Conservation (phyloP, 1,140 invertebrate species). For the Halictus rubicundus region DNA sequence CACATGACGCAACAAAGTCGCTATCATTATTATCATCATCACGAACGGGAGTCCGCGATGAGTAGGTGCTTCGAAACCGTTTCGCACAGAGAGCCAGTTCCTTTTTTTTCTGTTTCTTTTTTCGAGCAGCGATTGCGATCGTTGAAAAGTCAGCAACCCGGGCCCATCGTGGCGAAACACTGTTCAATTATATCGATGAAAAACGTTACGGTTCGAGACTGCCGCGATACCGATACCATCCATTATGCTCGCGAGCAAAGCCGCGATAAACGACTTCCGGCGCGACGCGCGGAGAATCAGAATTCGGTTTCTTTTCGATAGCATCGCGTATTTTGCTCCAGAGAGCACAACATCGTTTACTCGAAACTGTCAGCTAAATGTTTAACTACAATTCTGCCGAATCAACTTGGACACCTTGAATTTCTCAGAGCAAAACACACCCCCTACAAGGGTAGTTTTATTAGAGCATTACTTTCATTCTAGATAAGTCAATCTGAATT, state of each 20-base stretch:
- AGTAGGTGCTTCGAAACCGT: neutral
- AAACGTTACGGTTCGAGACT: neutral
- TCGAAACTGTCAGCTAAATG: no score
- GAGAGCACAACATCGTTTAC: no score
- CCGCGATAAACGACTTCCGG: constrained; percentile 34
- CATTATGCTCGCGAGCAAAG: neutral
- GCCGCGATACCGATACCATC: constrained; percentile 1
- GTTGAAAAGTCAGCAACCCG: neutral
- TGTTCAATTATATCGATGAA: constrained; percentile 7
- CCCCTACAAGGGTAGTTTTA: no score
- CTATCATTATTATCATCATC: neutral
- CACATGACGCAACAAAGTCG: no score
- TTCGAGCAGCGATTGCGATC: neutral
- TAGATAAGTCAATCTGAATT: no score
- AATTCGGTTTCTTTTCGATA: no score
- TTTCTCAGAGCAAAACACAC: no score
- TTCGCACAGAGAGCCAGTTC: neutral
- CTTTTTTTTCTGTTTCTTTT: neutral
- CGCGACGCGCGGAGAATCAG: neutral
- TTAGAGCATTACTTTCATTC: no score
- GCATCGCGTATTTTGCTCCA: no score
- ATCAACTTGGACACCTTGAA: no score
- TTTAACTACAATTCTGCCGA: no score
- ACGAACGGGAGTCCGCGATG: neutral
- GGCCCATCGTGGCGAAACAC: neutral